These are phyloP conservation scores for Drosophila acutilabella DNA, from an alignment of 2,888 invertebrate species.

Conservation along the genomic window DNA sequence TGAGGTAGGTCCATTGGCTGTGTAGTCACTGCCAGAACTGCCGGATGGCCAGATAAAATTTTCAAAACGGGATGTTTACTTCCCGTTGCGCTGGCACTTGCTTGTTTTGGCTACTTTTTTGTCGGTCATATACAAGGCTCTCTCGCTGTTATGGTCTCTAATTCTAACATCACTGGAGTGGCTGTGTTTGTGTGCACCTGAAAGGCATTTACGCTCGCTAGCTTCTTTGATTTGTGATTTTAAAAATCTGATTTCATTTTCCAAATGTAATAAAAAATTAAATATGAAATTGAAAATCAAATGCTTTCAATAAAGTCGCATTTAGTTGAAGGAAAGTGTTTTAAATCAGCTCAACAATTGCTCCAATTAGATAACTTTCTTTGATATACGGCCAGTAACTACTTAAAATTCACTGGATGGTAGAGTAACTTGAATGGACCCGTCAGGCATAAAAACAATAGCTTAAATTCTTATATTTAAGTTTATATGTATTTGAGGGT, in stretches of 20 bases:
- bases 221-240: constrained; percentile 65
- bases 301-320: constrained; percentile 10
- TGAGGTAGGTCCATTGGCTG: constrained; percentile 2
- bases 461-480: constrained; percentile 45
- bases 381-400: constrained; percentile 16
- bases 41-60: constrained; percentile 67
- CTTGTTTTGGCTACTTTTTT: constrained; percentile 73
- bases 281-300: constrained; percentile 59
- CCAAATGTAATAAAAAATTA: constrained; percentile 57
- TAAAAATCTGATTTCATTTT: constrained; percentile 65
- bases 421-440: constrained; percentile 23
- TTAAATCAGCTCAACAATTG: not conserved
- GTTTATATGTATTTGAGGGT: not conserved
- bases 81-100: constrained; percentile 58
- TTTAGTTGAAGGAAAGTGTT: not conserved
- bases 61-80: constrained; percentile 71
- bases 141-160: constrained; percentile 11
- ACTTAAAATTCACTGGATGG: constrained; percentile 32
- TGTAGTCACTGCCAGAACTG: constrained; percentile 53
- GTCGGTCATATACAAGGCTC: constrained; percentile 48
- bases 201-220: constrained; percentile 47
- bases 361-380: constrained; percentile 10
- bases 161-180: not conserved
- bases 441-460: constrained; percentile 52
- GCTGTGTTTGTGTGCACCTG: constrained; percentile 39